Conservation (phyloP, 2,888 invertebrate species). For the Lasioglossum pauxillum region DNA sequence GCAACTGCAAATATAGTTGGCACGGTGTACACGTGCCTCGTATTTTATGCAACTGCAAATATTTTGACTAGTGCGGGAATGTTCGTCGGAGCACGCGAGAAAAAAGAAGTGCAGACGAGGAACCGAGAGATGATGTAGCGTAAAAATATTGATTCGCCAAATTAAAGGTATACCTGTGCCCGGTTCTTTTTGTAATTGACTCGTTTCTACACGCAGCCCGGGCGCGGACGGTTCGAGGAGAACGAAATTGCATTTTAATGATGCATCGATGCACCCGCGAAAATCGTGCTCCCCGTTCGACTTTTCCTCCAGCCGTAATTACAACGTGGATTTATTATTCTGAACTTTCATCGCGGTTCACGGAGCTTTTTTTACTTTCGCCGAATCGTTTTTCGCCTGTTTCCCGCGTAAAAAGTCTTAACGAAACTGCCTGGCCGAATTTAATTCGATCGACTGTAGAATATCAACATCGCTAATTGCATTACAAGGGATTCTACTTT, state of each 20-base stretch:
- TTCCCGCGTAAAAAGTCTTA: not conserved
- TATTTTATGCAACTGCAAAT: not conserved
- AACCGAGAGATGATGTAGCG: not conserved
- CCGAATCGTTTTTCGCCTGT: not conserved
- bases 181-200: not conserved
- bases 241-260: conserved; percentile 1
- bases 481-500: not conserved
- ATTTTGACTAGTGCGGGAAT: not conserved
- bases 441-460: not conserved
- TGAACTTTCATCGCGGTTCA: not conserved
- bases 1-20: not conserved
- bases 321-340: not conserved
- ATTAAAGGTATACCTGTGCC: not conserved
- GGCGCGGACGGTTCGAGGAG: not conserved
- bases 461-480: not conserved
- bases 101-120: not conserved
- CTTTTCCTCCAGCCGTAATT: not conserved
- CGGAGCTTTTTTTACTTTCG: not conserved
- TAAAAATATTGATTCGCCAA: not conserved
- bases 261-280: conserved; percentile 1
- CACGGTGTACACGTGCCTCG: not conserved
- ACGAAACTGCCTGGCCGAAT: not conserved
- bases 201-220: not conserved
- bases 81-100: not conserved
- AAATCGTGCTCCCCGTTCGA: not conserved